These are phyloP conservation scores for Melitaea cinxia DNA, from an alignment of 1,140 invertebrate species.

Conservation along the genomic window DNA sequence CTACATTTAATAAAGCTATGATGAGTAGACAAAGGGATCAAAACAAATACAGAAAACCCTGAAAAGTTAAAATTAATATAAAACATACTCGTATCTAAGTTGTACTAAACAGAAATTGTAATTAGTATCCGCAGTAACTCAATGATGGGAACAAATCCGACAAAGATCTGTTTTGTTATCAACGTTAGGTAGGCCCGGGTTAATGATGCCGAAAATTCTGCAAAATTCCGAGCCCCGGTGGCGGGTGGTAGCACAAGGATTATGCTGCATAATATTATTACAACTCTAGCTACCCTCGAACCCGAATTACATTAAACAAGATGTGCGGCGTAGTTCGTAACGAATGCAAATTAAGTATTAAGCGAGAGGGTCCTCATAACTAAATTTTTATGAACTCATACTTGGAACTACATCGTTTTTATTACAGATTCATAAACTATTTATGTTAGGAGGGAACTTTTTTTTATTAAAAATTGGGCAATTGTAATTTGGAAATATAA, in stretches of 20 bases:
- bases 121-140: not conserved
- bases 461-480: too few species aligned
- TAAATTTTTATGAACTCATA: conserved; percentile 26
- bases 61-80: not conserved
- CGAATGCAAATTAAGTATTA: conserved; percentile 37
- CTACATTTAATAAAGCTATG: too few species aligned
- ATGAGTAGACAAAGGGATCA: not conserved
- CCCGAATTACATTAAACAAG: conserved; percentile 37
- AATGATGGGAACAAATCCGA: conserved; percentile 43
- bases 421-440: not conserved
- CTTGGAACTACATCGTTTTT: not conserved
- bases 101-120: not conserved
- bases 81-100: not conserved
- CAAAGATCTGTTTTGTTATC: conserved; percentile 52
- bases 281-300: conserved; percentile 35
- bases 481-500: too few species aligned
- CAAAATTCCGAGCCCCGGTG: conserved; percentile 35
- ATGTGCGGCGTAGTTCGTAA: conserved; percentile 30
- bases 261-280: conserved; percentile 60
- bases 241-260: conserved; percentile 40
- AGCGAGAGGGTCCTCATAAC: conserved; percentile 18
- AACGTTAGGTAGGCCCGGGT: conserved; percentile 26
- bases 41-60: not conserved
- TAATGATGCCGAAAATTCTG: conserved; percentile 55
- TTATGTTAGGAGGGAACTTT: not conserved